Evolutionary conservation across 1,140 invertebrate genomes (phyloP).

Genomic region (Eumaeus atala): DNA sequence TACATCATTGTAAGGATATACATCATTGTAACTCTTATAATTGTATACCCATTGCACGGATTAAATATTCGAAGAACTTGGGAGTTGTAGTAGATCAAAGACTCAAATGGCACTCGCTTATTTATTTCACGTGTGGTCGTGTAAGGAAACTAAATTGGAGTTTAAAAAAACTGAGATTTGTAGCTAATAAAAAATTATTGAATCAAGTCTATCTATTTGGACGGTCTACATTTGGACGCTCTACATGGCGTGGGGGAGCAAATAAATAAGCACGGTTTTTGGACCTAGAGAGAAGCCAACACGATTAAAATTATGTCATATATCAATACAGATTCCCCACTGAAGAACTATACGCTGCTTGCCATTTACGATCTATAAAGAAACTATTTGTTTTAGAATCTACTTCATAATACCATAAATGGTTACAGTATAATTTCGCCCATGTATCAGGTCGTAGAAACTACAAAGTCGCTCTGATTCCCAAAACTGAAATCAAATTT

Average conservation of each 20-base stretch:
- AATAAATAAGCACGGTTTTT: constrained; percentile 18
- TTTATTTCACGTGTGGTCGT: constrained; percentile 8
- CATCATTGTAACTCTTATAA: too few relatives aligned
- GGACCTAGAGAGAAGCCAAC: constrained; percentile 19
- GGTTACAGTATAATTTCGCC: too few relatives aligned
- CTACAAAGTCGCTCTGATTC: too few relatives aligned
- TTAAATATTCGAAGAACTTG: too few relatives aligned
- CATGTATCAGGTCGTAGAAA: too few relatives aligned
- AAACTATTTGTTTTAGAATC: too few relatives aligned
- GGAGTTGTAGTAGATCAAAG: not conserved
- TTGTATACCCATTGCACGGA: too few relatives aligned
- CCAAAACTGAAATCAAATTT: too few relatives aligned
- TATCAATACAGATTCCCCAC: not conserved
- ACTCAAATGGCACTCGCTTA: constrained; percentile 13
- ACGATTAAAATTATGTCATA: not conserved
- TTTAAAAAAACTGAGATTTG: constrained; percentile 18
- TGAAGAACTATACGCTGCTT: too few relatives aligned
- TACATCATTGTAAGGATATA: too few relatives aligned
- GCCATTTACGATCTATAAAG: too few relatives aligned
- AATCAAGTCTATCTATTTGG: constrained; percentile 19
- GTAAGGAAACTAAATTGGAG: constrained; percentile 20
- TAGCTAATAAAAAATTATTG: constrained; percentile 16
- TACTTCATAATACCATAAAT: too few relatives aligned
- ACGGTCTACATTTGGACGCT: constrained; percentile 19
- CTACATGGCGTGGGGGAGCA: constrained; percentile 14